Conservation (phyloP, 2,797 vertebrate species). For the Labroides dimidiatus region DNA sequence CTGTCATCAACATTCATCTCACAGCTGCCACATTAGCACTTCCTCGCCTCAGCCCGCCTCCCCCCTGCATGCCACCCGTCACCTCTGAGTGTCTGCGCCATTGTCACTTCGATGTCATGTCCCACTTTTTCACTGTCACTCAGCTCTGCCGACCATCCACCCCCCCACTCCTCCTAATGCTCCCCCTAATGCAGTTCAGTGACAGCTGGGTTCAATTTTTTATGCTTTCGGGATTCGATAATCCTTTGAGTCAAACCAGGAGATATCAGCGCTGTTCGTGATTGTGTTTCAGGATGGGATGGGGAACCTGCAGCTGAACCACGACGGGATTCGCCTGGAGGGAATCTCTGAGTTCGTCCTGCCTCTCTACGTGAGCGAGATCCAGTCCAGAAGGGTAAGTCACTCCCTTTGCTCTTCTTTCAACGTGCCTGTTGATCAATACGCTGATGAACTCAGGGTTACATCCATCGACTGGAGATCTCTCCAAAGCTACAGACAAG, state of each 20-base stretch:
- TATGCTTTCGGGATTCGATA: not conserved
- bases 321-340: slow-evolving; percentile 91
- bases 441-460: slow-evolving; percentile 40
- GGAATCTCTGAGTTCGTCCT: slow-evolving; percentile 94
- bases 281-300: slow-evolving; percentile 90
- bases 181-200: slow-evolving; percentile 24
- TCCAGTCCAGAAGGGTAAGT: slow-evolving; percentile 93
- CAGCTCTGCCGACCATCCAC: slow-evolving; percentile 37
- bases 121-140: slow-evolving; percentile 65
- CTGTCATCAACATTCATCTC: slow-evolving; percentile 33
- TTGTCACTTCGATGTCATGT: slow-evolving; percentile 68
- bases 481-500: slow-evolving; percentile 28
- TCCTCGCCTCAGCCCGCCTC: slow-evolving; percentile 45
- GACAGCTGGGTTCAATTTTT: slow-evolving; percentile 8
- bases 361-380: slow-evolving; percentile 94
- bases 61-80: slow-evolving; percentile 51
- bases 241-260: slow-evolving; percentile 24
- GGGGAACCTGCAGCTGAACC: slow-evolving; percentile 92
- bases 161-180: not conserved
- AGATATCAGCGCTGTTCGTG: not conserved
- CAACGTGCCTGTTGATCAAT: slow-evolving; percentile 35
- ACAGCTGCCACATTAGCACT: slow-evolving; percentile 49
- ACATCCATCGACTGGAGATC: slow-evolving; percentile 31
- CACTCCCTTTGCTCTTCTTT: slow-evolving; percentile 18
- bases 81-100: slow-evolving; percentile 46